Conservation (phyloP, 2,797 vertebrate genomes). For the Trematomus bernacchii region DNA sequence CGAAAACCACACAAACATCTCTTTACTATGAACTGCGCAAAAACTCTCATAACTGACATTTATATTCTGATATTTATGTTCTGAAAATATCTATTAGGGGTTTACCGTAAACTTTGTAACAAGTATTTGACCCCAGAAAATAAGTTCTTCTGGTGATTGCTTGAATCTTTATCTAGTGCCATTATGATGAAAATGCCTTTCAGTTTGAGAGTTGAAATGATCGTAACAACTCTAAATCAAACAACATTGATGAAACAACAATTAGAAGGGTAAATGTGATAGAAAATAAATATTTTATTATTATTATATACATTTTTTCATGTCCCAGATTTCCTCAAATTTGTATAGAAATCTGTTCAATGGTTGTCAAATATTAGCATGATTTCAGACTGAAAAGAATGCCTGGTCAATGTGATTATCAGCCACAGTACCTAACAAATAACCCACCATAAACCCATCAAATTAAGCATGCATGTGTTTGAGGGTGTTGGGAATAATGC, state of each 20-base stretch:
- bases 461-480: too few species aligned
- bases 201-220: neutral
- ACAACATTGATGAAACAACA: neutral
- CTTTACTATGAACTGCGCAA: neutral
- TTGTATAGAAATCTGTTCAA: too few species aligned
- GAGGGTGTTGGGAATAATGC: too few species aligned
- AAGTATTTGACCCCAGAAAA: neutral
- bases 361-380: too few species aligned
- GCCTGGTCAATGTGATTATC: too few species aligned
- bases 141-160: neutral
- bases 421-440: too few species aligned
- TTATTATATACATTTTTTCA: too few species aligned
- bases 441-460: too few species aligned
- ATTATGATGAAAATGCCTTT: neutral
- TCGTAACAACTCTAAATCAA: neutral
- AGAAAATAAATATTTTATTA: neutral
- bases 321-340: too few species aligned
- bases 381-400: too few species aligned
- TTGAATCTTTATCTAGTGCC: neutral
- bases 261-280: neutral
- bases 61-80: neutral
- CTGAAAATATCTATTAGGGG: neutral
- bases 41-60: constrained; percentile 16
- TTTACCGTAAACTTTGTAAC: neutral
- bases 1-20: constrained; percentile 30